Evolutionary conservation across 2,797 vertebrate species (phyloP), one percentile per base, ranked within the genome.

Genomic region (Brachymystax lenok): DNA sequence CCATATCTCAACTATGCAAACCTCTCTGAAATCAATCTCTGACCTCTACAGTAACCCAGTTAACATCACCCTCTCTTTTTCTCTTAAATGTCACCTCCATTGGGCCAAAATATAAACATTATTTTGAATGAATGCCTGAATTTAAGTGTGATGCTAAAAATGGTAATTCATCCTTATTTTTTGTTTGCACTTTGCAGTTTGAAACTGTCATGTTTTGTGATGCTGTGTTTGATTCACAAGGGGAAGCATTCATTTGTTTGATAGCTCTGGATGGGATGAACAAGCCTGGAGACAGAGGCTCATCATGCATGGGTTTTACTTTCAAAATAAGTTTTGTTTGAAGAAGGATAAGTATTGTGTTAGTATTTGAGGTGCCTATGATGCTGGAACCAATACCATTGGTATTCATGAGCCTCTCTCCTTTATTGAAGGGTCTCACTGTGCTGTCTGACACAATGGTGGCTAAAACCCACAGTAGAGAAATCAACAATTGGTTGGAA

Each of bases 161-260:
- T 82, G 75, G 77, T 76, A 79, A 73, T 46, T 85, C 82, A 83
- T 40, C 35, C 35, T 40, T 40, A 40, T 40, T 72, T 81, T 71
- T 61, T 68, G 74, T 82, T 54, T 61, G 51, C 76, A 71, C 5
- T 75, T 79, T 8, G 40, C 40, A 46, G 40, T 46, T 46, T 46
- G 40, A 54, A 77, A 51, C 6, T 50, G 24, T 76, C 54, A 59
- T 5, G 14, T 21, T 17, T 46, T 77, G 19, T 30, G 35, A 61
- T 21, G 16, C n/a, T 5, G 7, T 3, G 12, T 69, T 67, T 50
- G 66, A 59, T 78, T 69, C n/a, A 46, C 64, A 72, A 72, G 50
- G 59, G 17, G 56, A 81, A 83, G 84, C 82, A 66, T 63, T 80
- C 79, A 87, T 89, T 88, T 85, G 82, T 83, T 19, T 89, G 79